These are phyloP conservation scores for Babyrousa celebensis DNA, from an alignment of 2,797 vertebrate genomes.

Conservation along the genomic window DNA sequence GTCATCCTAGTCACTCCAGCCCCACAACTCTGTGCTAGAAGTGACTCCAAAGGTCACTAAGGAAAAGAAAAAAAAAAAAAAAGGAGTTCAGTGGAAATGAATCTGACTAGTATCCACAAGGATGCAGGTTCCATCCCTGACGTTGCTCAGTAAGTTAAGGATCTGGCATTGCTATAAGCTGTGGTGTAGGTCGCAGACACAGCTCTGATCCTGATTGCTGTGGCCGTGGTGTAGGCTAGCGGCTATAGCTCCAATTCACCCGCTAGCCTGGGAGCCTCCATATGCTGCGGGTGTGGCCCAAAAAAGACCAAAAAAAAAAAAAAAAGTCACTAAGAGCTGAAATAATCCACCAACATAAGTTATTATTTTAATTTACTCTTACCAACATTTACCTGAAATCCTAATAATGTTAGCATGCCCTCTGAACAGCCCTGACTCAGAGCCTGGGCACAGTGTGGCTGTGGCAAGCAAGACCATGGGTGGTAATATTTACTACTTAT, in stretches of 20 bases:
- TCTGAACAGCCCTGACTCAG: not conserved
- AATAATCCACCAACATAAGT: not conserved
- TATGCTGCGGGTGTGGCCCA: too few species aligned
- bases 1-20: not conserved
- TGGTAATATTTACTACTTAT: constrained; percentile 37
- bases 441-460: not conserved
- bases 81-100: too few species aligned
- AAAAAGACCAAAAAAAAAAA: too few species aligned
- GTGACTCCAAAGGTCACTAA: not conserved
- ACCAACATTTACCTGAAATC: constrained; percentile 48
- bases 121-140: too few species aligned
- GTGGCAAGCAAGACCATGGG: not conserved
- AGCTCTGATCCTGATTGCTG: too few species aligned
- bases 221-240: too few species aligned
- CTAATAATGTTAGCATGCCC: not conserved
- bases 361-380: constrained; percentile 29
- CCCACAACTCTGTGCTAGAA: not conserved
- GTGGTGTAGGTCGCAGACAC: too few species aligned
- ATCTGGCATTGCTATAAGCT: too few species aligned
- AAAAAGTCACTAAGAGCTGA: not conserved
- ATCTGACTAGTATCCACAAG: too few species aligned
- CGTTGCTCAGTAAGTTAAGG: too few species aligned
- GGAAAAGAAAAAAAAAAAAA: not conserved
- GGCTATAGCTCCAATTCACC: too few species aligned
- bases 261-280: too few species aligned